A percentile compares a stretch with the other conserved stretches of the same genome.
Evolutionary conservation across 2,113 vertebrate genomes (phyloP).

Genomic region (Herpetotheres cachinnans): DNA sequence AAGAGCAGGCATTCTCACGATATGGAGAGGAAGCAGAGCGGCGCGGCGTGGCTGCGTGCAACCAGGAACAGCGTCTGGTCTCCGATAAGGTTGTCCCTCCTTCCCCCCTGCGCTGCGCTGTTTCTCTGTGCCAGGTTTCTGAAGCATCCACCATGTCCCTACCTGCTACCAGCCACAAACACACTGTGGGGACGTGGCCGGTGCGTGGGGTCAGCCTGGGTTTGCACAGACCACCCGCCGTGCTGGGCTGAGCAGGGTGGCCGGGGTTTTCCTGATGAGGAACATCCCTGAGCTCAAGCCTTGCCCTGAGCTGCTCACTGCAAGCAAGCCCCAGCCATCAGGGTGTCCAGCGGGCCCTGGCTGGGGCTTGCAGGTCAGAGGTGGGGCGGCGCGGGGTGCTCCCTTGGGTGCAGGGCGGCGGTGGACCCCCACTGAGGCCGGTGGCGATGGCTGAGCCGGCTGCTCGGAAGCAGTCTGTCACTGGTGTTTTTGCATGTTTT

Average conservation of each 20-base stretch:
- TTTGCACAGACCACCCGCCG: fast-evolving
- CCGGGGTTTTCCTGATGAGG: fast-evolving
- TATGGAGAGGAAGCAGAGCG: fast-evolving
- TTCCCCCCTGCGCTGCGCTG: neutral
- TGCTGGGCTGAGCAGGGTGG: neutral
- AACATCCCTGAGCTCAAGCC: neutral
- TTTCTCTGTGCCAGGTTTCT: neutral
- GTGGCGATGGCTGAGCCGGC: neutral
- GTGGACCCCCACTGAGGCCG: fast-evolving
- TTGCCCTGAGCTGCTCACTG: neutral
- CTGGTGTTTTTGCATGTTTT: neutral
- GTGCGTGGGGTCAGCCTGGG: neutral
- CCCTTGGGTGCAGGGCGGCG: neutral
- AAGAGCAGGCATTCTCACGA: fast-evolving
- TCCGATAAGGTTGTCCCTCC: neutral
- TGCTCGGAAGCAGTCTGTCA: neutral
- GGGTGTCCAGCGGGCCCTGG: fast-evolving
- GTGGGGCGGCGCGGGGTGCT: too few species aligned
- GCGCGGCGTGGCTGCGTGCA: fast-evolving
- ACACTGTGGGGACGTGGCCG: fast-evolving
- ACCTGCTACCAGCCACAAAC: fast-evolving
- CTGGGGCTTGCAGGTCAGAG: neutral
- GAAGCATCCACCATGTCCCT: fast-evolving
- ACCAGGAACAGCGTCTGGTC: fast-evolving
- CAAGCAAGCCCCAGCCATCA: neutral